A percentile compares a stretch with the other conserved stretches of the same genome.
Evolutionary conservation across 2,888 invertebrate genomes (phyloP).

Genomic region (Tipula lateralis): DNA sequence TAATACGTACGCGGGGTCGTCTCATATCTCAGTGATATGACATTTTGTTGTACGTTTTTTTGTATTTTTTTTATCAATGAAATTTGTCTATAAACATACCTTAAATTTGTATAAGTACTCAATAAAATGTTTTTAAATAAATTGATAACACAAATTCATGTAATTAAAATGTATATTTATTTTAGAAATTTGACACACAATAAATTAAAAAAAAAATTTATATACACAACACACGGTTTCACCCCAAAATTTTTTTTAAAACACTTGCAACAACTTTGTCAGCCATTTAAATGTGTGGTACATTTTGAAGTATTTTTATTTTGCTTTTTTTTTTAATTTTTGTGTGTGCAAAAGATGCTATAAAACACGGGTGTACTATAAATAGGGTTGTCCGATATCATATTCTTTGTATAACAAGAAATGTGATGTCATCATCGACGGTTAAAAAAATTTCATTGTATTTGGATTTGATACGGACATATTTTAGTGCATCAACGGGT

Average conservation of each 20-base stretch:
- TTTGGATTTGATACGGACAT: neutral
- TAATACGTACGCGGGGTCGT: neutral
- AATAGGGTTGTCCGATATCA: neutral
- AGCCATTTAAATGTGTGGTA: constrained; percentile 24
- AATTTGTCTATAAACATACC: constrained; percentile 1
- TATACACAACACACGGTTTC: neutral
- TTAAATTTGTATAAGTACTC: neutral
- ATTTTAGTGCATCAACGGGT: neutral
- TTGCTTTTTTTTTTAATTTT: neutral
- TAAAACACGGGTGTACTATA: neutral
- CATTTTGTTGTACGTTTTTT: neutral
- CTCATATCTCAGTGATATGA: neutral
- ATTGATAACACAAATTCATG: neutral
- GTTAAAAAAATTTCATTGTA: neutral
- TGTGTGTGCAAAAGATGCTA: neutral
- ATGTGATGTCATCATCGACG: neutral
- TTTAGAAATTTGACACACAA: constrained; percentile 13
- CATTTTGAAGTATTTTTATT: constrained; percentile 24
- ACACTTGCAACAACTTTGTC: constrained; percentile 11
- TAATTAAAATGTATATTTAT: neutral
- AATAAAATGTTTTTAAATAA: neutral
- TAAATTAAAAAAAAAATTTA: neutral
- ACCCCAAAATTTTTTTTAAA: neutral
- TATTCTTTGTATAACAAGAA: constrained; percentile 11
- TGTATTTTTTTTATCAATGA: neutral